A percentile compares a stretch with the other conserved stretches of the same genome.
Evolutionary conservation across 2,888 invertebrate species (phyloP).

Genomic region (Furcula furcula): DNA sequence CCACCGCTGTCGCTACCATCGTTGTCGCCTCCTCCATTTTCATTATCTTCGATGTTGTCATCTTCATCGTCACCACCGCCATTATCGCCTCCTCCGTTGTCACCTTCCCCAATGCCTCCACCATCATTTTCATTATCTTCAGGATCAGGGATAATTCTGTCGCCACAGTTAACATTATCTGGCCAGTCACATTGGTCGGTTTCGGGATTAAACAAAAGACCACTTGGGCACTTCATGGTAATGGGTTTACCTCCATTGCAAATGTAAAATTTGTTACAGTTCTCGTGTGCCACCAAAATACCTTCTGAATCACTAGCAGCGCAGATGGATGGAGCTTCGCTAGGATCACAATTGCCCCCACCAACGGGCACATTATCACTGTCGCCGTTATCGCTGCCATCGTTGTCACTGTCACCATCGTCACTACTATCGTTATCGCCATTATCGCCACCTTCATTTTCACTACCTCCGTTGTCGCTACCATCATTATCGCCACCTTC

Average conservation of each 20-base stretch:
- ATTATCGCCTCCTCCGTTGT: conserved; percentile 1
- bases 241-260: conserved; percentile 32
- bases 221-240: conserved; percentile 18
- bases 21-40: neutral
- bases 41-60: conserved; percentile 11
- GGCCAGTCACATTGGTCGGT: conserved; percentile 34
- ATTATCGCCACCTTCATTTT: neutral
- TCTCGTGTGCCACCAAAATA: conserved; percentile 28
- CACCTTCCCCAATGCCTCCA: conserved; percentile 1
- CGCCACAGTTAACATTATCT: conserved; percentile 25
- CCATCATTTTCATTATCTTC: conserved; percentile 5
- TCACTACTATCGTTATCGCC: neutral
- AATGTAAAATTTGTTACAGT: conserved; percentile 35
- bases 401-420: neutral
- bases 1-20: neutral
- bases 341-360: conserved; percentile 31
- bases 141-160: conserved; percentile 17
- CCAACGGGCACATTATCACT: neutral
- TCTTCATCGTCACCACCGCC: conserved; percentile 8
- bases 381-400: neutral
- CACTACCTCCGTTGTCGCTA: neutral
- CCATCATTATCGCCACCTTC: neutral
- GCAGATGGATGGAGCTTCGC: conserved; percentile 37
- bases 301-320: conserved; percentile 31
- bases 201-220: conserved; percentile 32